These are phyloP conservation scores for Pheucticus melanocephalus DNA, from an alignment of 2,113 vertebrate species.

Conservation along the genomic window DNA sequence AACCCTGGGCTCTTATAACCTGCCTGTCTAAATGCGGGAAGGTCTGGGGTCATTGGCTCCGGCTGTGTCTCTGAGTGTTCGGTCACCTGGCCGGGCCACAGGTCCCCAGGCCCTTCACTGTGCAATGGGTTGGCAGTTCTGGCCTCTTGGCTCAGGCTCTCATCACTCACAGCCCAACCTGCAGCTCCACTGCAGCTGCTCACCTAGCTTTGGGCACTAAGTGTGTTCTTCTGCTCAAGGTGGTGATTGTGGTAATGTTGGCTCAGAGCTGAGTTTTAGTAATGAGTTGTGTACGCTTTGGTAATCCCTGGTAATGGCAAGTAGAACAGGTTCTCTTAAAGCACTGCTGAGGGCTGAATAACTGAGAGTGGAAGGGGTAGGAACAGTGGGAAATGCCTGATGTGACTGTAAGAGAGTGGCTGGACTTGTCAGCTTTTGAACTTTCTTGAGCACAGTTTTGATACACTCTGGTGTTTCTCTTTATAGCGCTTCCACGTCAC, in stretches of 20 bases:
- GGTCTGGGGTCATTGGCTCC: neutral
- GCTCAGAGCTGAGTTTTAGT: neutral
- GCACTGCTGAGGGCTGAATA: neutral
- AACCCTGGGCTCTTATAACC: neutral
- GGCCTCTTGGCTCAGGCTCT: neutral
- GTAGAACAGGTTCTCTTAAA: neutral
- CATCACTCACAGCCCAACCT: neutral
- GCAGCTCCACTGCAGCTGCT: neutral
- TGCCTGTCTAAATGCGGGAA: neutral
- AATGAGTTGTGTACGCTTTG: neutral
- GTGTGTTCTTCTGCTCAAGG: neutral
- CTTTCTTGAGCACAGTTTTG: neutral
- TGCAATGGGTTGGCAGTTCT: neutral
- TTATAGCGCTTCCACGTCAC: constrained; percentile 85
- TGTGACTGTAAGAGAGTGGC: rapidly evolving
- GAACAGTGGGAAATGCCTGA: neutral
- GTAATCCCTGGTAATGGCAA: neutral
- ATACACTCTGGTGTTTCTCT: neutral
- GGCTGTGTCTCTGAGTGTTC: rapidly evolving
- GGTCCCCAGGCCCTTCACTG: neutral
- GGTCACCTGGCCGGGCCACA: rapidly evolving
- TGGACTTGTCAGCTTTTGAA: neutral
- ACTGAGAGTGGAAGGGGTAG: neutral
- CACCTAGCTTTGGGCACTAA: neutral
- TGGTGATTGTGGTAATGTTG: neutral